Percentiles rank a stretch among this genome's conserved stretches.
Conservation (phyloP, 2,888 invertebrate species). For the Torymus texanus region DNA sequence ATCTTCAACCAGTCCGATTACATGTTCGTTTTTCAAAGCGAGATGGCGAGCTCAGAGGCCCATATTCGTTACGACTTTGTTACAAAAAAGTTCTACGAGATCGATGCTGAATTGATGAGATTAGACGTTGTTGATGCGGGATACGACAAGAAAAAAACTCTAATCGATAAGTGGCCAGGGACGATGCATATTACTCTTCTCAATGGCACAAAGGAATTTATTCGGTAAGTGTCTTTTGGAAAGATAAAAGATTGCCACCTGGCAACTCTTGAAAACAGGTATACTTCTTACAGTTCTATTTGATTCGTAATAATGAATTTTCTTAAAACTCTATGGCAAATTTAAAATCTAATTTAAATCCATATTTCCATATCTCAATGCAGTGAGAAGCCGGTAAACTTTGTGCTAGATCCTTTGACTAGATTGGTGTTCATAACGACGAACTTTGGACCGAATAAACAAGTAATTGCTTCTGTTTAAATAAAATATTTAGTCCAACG, state of each 20-base stretch:
- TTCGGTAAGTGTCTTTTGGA: too few species aligned
- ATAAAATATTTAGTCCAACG: not conserved
- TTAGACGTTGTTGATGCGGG: not conserved
- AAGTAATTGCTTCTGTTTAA: not conserved
- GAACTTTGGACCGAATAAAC: slow-evolving; percentile 5
- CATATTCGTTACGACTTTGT: slow-evolving; percentile 5
- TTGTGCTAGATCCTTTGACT: not conserved
- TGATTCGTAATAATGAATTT: too few species aligned
- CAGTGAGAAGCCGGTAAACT: not conserved
- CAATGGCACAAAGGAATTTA: too few species aligned
- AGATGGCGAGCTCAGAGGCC: too few species aligned
- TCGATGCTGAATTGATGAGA: not conserved
- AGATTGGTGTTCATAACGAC: slow-evolving; percentile 34
- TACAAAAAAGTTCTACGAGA: slow-evolving; percentile 5
- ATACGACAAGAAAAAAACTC: not conserved
- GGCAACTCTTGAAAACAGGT: too few species aligned
- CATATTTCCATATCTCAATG: not conserved
- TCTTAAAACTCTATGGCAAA: too few species aligned
- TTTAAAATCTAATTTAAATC: slow-evolving; percentile 1
- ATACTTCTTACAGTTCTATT: too few species aligned
- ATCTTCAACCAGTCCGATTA: too few species aligned
- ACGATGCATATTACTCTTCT: not conserved
- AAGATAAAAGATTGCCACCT: too few species aligned
- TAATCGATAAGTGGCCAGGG: not conserved
- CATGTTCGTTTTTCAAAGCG: too few species aligned